These are phyloP conservation scores for Sinotaia quadrata DNA, from an alignment of 2,888 invertebrate species.

Conservation along the genomic window DNA sequence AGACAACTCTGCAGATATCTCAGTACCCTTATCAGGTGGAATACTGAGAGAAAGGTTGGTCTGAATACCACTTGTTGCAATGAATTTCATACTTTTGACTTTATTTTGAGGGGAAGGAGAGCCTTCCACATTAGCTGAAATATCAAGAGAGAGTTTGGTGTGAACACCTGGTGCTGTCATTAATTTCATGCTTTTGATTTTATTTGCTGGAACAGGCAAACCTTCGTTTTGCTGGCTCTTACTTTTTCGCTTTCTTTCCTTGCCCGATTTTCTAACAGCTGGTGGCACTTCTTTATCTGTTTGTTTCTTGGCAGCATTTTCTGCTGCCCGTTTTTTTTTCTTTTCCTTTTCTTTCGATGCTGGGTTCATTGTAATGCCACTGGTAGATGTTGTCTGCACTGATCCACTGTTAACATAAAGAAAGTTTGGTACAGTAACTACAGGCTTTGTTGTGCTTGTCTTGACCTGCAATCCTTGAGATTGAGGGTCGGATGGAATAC, in stretches of 20 bases:
- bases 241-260: background rate
- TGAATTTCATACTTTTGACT: background rate
- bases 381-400: background rate
- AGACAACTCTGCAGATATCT: background rate
- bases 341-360: background rate
- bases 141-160: conserved; percentile 10
- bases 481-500: background rate
- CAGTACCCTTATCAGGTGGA: background rate
- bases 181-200: conserved; percentile 22
- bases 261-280: background rate
- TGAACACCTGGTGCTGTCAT: conserved; percentile 22
- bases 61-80: background rate
- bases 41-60: no score
- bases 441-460: background rate
- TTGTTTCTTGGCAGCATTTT: background rate
- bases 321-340: background rate
- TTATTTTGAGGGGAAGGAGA: background rate
- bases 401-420: conserved; percentile 1
- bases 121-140: no score
- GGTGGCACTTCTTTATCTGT: background rate
- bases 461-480: background rate
- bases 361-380: background rate
- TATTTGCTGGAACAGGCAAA: background rate
- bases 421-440: conserved; percentile 16
- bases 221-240: background rate